Evolutionary conservation across 2,113 vertebrate genomes (phyloP).

Genomic region (Microcebus griseorufus): DNA sequence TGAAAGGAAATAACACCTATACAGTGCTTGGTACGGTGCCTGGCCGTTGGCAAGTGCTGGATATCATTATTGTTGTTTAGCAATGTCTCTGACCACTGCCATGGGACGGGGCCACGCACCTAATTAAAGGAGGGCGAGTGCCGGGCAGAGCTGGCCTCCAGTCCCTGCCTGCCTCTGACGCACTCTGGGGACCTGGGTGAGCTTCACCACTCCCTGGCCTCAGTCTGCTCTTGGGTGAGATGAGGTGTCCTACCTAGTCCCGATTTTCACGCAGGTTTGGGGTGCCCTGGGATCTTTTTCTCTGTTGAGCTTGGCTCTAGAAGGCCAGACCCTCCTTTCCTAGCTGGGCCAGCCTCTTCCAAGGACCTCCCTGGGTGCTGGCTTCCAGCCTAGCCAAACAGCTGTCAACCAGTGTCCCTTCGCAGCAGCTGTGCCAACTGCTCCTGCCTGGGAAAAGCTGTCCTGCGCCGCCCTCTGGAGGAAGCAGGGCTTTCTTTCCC

Average conservation of each 20-base stretch:
- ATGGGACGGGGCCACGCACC: neutral
- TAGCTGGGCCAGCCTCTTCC: neutral
- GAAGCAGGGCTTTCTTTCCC: neutral
- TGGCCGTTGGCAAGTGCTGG: neutral
- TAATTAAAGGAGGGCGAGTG: neutral
- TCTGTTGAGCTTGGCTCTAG: neutral
- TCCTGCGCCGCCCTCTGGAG: constrained; percentile 81
- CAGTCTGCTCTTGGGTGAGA: neutral
- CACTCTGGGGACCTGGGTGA: accelerated
- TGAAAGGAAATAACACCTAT: neutral
- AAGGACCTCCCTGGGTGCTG: neutral
- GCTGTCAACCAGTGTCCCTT: neutral
- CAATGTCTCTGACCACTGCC: neutral
- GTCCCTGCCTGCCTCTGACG: neutral
- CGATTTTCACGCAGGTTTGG: neutral
- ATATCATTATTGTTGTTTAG: neutral
- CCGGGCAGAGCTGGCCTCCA: neutral
- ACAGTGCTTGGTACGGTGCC: neutral
- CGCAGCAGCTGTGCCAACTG: accelerated
- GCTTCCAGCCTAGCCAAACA: neutral
- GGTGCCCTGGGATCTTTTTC: neutral
- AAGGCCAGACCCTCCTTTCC: neutral
- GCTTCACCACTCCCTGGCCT: neutral
- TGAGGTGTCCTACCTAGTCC: neutral
- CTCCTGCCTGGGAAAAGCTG: constrained; percentile 65